These are phyloP conservation scores for Rhineura floridana DNA, from an alignment of 2,113 vertebrate species.

Conservation along the genomic window DNA sequence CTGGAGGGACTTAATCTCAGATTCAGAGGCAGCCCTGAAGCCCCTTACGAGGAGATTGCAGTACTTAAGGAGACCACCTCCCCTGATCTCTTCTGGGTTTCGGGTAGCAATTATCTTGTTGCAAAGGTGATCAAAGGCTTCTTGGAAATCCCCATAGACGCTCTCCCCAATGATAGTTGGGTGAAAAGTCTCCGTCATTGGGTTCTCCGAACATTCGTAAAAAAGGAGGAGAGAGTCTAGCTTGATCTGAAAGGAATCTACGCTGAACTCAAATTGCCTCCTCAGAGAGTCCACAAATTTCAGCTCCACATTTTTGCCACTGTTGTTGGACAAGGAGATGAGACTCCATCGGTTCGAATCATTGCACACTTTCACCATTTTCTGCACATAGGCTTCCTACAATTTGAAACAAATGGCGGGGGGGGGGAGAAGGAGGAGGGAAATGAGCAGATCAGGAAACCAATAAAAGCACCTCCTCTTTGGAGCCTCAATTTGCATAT, in stretches of 20 bases:
- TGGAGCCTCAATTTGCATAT: neutral
- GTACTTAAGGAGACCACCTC: constrained; percentile 98
- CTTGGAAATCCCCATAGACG: constrained; percentile 92
- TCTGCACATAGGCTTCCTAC: constrained; percentile 99
- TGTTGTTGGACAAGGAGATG: constrained; percentile 98
- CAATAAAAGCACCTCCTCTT: constrained; percentile 16
- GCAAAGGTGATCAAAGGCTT: constrained; percentile 94
- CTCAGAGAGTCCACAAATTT: constrained; percentile 98
- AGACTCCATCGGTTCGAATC: constrained; percentile 99
- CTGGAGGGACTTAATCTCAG: constrained; percentile 97
- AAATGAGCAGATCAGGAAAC: constrained; percentile 65
- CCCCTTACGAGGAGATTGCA: constrained; percentile 97
- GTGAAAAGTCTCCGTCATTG: constrained; percentile 96
- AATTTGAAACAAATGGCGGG: constrained; percentile 63
- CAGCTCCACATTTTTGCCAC: constrained; percentile 98
- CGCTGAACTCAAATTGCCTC: constrained; percentile 98
- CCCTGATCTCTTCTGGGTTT: constrained; percentile 97
- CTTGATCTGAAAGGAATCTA: constrained; percentile 98
- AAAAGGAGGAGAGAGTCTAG: constrained; percentile 98
- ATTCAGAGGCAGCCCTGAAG: constrained; percentile 90
- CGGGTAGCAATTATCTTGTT: constrained; percentile 96
- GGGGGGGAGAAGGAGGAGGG: neutral
- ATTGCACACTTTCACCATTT: constrained; percentile 99
- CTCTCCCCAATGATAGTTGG: constrained; percentile 97
- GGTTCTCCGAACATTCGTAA: constrained; percentile 97